These are phyloP conservation scores for Prionace glauca DNA, from an alignment of 2,797 vertebrate species.

Conservation along the genomic window DNA sequence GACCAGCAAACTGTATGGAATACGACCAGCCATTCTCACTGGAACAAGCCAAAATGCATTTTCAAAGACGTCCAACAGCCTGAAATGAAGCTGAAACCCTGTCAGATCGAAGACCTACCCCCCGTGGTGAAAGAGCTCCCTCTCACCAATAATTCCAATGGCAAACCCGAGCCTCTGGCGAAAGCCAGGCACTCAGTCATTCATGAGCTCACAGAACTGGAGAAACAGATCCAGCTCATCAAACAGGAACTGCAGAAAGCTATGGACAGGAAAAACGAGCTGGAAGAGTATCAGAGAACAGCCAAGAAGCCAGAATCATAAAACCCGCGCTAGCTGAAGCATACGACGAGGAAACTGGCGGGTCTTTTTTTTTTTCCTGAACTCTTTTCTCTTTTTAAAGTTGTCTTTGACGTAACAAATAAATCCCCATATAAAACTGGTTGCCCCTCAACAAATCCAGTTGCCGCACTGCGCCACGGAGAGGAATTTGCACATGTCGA, in stretches of 20 bases:
- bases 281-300: conserved; percentile 82
- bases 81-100: conserved; percentile 59
- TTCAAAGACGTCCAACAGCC: conserved; percentile 67
- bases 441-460: not conserved
- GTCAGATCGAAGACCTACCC: conserved; percentile 68
- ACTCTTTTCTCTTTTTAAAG: not conserved
- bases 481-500: not conserved
- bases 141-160: conserved; percentile 71
- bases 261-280: conserved; percentile 83
- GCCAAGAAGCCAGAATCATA: conserved; percentile 61
- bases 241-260: conserved; percentile 88
- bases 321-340: conserved; percentile 13
- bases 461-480: not conserved
- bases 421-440: not conserved
- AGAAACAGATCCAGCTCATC: conserved; percentile 84
- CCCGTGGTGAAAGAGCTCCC: conserved; percentile 65
- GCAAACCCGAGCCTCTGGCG: conserved; percentile 71
- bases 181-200: conserved; percentile 64
- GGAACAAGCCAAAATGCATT: conserved; percentile 63
- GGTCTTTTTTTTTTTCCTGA: not conserved
- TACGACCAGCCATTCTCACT: conserved; percentile 62
- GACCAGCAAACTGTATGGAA: conserved; percentile 77
- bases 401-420: not conserved
- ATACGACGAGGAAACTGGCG: not conserved
- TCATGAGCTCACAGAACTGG: conserved; percentile 84